These are phyloP conservation scores for Zaprionus taronus DNA, from an alignment of 1,140 invertebrate species.

Conservation along the genomic window DNA sequence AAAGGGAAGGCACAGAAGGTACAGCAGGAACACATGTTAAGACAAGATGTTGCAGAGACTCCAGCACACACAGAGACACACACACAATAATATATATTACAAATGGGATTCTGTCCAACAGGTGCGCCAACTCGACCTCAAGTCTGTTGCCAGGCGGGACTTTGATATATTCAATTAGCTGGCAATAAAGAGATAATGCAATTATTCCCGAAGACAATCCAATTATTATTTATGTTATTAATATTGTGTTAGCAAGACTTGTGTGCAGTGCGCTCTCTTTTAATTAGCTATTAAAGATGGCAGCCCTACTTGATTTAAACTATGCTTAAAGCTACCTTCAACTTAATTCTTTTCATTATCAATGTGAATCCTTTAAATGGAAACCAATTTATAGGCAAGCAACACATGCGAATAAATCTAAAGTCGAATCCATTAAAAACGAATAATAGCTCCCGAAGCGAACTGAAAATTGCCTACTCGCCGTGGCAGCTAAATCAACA, in stretches of 20 bases:
- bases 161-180: constrained; percentile 11
- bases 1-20: not conserved
- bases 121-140: not conserved
- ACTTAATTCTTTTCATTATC: not conserved
- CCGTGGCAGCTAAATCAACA: constrained; percentile 1
- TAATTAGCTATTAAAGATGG: too few relatives aligned
- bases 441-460: constrained; percentile 6
- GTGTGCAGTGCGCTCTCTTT: not conserved
- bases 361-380: not conserved
- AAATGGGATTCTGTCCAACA: not conserved
- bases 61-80: not conserved
- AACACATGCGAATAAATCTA: constrained; percentile 5
- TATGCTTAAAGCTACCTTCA: not conserved
- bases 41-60: constrained; percentile 8
- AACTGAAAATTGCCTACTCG: not conserved
- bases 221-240: constrained; percentile 1
- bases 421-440: constrained; percentile 6
- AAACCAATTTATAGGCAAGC: not conserved
- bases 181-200: not conserved
- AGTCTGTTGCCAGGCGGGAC: not conserved
- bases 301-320: not conserved
- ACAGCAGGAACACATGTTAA: constrained; percentile 16
- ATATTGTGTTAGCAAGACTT: not conserved
- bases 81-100: not conserved
- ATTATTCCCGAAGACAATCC: not conserved